Conservation (phyloP, 2,797 vertebrate genomes). For the Nannoperca australis region DNA sequence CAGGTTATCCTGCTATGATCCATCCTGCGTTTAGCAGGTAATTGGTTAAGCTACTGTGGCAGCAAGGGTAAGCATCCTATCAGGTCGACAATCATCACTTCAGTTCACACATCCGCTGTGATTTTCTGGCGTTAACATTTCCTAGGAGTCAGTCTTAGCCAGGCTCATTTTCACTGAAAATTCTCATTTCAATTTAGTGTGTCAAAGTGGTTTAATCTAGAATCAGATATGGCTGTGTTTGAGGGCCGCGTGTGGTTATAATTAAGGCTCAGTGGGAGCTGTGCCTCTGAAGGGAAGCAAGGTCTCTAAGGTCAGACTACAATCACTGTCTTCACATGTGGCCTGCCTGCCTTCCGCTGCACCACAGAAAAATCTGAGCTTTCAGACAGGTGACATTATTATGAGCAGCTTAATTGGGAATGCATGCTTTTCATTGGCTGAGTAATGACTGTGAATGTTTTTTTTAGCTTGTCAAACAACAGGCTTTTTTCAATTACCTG, state of each 20-base stretch:
- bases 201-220: slow-evolving; percentile 69
- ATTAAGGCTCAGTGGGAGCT: slow-evolving; percentile 75
- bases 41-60: slow-evolving; percentile 56
- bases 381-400: slow-evolving; percentile 80
- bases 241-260: slow-evolving; percentile 64
- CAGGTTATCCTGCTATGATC: slow-evolving; percentile 53
- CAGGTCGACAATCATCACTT: slow-evolving; percentile 32
- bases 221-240: slow-evolving; percentile 73
- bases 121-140: slow-evolving; percentile 31
- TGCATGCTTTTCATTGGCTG: slow-evolving; percentile 75
- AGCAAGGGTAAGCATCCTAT: slow-evolving; percentile 41
- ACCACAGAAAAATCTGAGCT: slow-evolving; percentile 48
- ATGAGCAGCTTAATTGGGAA: slow-evolving; percentile 79
- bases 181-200: slow-evolving; percentile 65
- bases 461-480: slow-evolving; percentile 83
- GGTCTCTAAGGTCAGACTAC: slow-evolving; percentile 74
- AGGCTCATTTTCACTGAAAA: slow-evolving; percentile 48
- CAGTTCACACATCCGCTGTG: slow-evolving; percentile 34
- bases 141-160: slow-evolving; percentile 20
- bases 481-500: slow-evolving; percentile 80
- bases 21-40: slow-evolving; percentile 54
- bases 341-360: slow-evolving; percentile 31
- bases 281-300: slow-evolving; percentile 49
- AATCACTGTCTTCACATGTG: slow-evolving; percentile 66
- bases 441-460: slow-evolving; percentile 79